Evolutionary conservation across 64 coral and sea anemone species (phyloP), one percentile per base, ranked within the genome.

Genomic region (Montipora efflorescens): DNA sequence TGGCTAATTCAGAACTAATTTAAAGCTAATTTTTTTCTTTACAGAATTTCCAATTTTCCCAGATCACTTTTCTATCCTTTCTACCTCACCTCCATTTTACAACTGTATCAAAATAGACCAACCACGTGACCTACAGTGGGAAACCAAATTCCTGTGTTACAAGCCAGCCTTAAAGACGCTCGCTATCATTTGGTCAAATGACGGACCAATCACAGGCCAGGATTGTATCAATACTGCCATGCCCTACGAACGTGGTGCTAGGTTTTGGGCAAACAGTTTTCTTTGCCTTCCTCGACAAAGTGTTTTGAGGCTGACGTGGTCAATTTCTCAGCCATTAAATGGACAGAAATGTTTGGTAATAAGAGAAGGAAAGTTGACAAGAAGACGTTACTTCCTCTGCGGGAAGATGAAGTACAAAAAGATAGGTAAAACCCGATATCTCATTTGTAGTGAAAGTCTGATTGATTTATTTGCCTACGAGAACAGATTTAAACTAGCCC

Each of bases 31-130:
- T 76, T 28, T 50, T 78, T 46, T 85, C 7, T 20, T 70, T 85
- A 6, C 61, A 85, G 82, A 85, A 20, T 69, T 71, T 70, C 82
- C 82, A 9, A 25, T 85, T 69, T 85, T 85, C 47, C 82, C 82
- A 69, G 45, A 85, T 3, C 82, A 85, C 5, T 85, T 85, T 44
- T 85, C 82, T 49, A 4, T 85, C 15, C 62, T 36, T 47, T n/a
- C 59, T 7, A 50, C 43, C 3, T 10, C 82, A 2, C 8, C 61
- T 21, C 2, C 82, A 49, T 21, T 19, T 49, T 45, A 69, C 14
- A 85, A 45, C 46, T 85, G 82, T 6, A 64, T 85, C 19, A 14
- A 62, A 19, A 67, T 85, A 7, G 8, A 70, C 19, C 82, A 70
- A 15, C 25, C 62, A 85, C 61, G 64, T 48, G 82, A 85, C 18